Evolutionary conservation across 1,140 invertebrate genomes (phyloP).

Genomic region (Eupeodes corollae): DNA sequence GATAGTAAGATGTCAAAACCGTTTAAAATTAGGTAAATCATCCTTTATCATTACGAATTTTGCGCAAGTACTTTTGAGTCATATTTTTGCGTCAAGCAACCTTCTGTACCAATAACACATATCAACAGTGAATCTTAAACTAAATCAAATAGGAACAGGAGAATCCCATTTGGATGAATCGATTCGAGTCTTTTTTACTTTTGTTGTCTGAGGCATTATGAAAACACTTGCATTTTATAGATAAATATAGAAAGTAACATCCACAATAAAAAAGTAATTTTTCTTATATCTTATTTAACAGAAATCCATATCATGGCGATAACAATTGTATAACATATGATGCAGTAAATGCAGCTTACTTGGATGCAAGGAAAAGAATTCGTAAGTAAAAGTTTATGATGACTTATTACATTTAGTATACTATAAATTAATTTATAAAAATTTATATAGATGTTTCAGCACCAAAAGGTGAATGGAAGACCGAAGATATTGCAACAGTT

Average conservation of each 20-base stretch:
- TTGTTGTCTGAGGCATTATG: too few species aligned
- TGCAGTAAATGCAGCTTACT: constrained; percentile 78
- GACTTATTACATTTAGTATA: not conserved
- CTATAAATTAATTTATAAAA: not conserved
- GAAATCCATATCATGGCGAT: constrained; percentile 43
- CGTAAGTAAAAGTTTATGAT: constrained; percentile 46
- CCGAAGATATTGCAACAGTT: constrained; percentile 69
- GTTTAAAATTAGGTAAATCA: too few species aligned
- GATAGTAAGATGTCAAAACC: too few species aligned
- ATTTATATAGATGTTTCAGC: constrained; percentile 54
- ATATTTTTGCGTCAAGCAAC: too few species aligned
- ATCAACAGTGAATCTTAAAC: too few species aligned
- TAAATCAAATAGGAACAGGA: too few species aligned
- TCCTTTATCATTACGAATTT: too few species aligned
- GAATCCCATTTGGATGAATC: too few species aligned
- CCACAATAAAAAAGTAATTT: not conserved
- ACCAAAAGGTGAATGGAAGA: constrained; percentile 62
- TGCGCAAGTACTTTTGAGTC: too few species aligned
- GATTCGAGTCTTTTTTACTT: too few species aligned
- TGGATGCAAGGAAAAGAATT: constrained; percentile 73
- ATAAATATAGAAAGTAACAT: not conserved
- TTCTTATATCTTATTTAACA: constrained; percentile 12
- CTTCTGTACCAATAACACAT: too few species aligned
- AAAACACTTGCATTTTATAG: not conserved
- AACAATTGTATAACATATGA: constrained; percentile 84